phyloP scores from a whole-genome alignment of 2,888 invertebrate species.

The Pseudococcus longispinus region DNA sequence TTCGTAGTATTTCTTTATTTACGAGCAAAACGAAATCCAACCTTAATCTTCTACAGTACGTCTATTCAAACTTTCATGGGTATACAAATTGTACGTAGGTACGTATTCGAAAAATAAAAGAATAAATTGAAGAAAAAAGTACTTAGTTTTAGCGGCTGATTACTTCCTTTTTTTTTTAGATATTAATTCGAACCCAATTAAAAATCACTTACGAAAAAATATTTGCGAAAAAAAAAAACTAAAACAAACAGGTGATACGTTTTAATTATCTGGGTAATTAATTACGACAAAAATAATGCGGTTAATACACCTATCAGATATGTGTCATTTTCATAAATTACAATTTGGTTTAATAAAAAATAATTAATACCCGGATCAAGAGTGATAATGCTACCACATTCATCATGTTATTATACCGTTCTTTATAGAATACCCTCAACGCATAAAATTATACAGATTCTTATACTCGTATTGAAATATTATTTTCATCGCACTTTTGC shows the following conservation, averaged over 20 bases:
- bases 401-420: not conserved
- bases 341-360: not conserved
- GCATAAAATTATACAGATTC: no score
- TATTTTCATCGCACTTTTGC: not conserved
- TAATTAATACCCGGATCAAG: not conserved
- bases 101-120: not conserved
- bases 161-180: not conserved
- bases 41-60: not conserved
- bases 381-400: not conserved
- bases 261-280: not conserved
- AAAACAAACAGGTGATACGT: not conserved
- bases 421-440: not conserved
- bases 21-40: not conserved
- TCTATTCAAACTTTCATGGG: not conserved
- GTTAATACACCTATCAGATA: not conserved
- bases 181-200: not conserved
- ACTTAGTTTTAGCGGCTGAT: not conserved
- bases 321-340: not conserved
- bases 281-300: not conserved
- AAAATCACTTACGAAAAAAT: not conserved
- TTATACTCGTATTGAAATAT: no score
- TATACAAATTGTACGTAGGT: not conserved
- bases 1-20: constrained; percentile 34
- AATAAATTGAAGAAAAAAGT: not conserved
- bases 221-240: not conserved